These are phyloP conservation scores for Papilio polyxenes DNA, from an alignment of 1,140 invertebrate genomes.

Conservation along the genomic window DNA sequence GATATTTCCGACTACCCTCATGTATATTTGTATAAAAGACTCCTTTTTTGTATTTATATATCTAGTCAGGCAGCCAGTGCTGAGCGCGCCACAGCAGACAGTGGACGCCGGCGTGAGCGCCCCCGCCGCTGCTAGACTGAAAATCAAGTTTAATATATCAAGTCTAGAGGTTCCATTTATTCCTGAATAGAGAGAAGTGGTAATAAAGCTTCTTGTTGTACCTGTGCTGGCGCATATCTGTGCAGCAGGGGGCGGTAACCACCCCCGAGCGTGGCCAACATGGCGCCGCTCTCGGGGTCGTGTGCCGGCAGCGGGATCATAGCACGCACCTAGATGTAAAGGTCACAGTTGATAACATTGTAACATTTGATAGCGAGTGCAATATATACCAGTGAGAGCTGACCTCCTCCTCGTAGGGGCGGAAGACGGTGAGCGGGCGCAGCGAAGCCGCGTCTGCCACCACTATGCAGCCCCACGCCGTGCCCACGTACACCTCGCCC, in stretches of 20 bases:
- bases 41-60: not conserved
- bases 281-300: slow-evolving; percentile 74
- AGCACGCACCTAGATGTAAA: slow-evolving; percentile 57
- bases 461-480: slow-evolving; percentile 95
- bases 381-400: slow-evolving; percentile 17
- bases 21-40: not conserved
- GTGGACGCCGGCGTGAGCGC: slow-evolving; percentile 81
- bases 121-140: slow-evolving; percentile 48
- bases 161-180: too few relatives aligned
- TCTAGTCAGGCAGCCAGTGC: slow-evolving; percentile 85
- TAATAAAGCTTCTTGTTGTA: slow-evolving; percentile 40
- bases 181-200: too few relatives aligned
- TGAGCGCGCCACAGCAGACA: slow-evolving; percentile 87
- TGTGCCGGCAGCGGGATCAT: slow-evolving; percentile 72
- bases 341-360: not conserved
- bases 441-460: slow-evolving; percentile 90
- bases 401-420: slow-evolving; percentile 94
- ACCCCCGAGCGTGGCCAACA: slow-evolving; percentile 89
- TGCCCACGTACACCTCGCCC: slow-evolving; percentile 91
- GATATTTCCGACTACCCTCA: not conserved
- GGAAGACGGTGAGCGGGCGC: slow-evolving; percentile 92
- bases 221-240: slow-evolving; percentile 84
- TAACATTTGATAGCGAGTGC: not conserved
- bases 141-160: not conserved
- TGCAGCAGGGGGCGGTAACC: slow-evolving; percentile 91